Conservation (phyloP, 2,797 vertebrate genomes). For the Prunella strophiata region DNA sequence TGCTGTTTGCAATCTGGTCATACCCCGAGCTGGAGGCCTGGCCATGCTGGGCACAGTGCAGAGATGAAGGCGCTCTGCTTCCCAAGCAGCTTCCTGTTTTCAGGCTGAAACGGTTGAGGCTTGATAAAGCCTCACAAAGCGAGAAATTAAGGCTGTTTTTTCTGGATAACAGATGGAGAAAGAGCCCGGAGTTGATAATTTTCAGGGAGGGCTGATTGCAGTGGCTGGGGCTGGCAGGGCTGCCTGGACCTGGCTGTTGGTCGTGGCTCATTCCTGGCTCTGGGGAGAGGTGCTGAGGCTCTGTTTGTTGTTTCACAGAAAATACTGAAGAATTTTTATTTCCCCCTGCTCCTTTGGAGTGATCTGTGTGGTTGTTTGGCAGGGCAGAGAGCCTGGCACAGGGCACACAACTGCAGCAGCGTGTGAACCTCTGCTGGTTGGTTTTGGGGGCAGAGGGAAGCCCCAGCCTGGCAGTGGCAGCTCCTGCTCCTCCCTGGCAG, state of each 20-base stretch:
- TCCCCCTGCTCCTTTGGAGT: accelerated
- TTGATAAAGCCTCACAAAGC: neutral
- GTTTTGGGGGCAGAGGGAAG: neutral
- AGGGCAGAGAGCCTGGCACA: neutral
- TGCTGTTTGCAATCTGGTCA: neutral
- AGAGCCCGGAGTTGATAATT: neutral
- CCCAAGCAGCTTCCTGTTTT: neutral
- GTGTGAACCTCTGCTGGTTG: neutral
- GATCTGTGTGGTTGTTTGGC: neutral
- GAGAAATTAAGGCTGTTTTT: neutral
- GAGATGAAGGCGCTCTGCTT: neutral
- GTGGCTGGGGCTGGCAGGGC: slow-evolving; percentile 8
- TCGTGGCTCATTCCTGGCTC: neutral
- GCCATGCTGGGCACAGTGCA: neutral
- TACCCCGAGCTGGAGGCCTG: neutral
- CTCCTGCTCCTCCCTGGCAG: accelerated
- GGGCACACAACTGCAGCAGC: neutral
- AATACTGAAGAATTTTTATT: neutral
- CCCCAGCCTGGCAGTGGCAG: accelerated
- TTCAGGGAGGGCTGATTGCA: neutral
- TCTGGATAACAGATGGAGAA: slow-evolving; percentile 5
- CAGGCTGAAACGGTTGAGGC: slow-evolving; percentile 28
- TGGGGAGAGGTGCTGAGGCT: neutral
- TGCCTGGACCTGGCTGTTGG: neutral
- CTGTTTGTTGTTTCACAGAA: neutral